phyloP scores from a whole-genome alignment of 2,113 vertebrate species.

The Tor tambroides region DNA sequence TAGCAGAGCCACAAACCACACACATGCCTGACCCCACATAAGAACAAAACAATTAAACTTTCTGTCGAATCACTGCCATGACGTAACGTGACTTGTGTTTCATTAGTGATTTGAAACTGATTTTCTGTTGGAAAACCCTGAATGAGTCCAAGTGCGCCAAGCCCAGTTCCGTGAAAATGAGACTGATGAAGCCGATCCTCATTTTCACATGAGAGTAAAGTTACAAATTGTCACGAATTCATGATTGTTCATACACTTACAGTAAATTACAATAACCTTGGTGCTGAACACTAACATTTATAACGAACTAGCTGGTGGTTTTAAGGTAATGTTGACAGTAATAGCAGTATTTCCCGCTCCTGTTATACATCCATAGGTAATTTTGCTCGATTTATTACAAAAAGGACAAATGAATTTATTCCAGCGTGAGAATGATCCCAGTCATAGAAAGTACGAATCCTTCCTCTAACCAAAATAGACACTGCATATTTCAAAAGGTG shows the following conservation, averaged over 20 bases:
- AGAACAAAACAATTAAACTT: constrained; percentile 3
- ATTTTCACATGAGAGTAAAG: neutral
- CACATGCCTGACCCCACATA: neutral
- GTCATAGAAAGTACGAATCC: neutral
- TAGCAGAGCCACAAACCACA: neutral
- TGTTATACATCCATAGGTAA: neutral
- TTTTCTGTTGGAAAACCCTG: neutral
- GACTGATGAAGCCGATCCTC: neutral
- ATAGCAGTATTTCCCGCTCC: constrained; percentile 6
- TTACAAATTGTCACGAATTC: neutral
- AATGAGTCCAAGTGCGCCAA: neutral
- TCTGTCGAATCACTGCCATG: neutral
- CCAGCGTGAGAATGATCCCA: neutral
- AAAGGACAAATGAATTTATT: neutral
- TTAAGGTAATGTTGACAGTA: neutral
- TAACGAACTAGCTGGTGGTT: neutral
- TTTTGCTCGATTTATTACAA: constrained; percentile 5
- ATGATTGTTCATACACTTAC: constrained; percentile 6
- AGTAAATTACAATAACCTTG: constrained; percentile 14
- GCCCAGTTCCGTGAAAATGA: neutral
- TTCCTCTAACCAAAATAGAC: neutral
- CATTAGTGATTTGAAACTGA: neutral
- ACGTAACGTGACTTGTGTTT: neutral
- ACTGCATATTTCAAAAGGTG: neutral
- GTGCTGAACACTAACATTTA: neutral